Evolutionary conservation across 2,113 vertebrate species (phyloP).

Genomic region (Lampris incognitus): DNA sequence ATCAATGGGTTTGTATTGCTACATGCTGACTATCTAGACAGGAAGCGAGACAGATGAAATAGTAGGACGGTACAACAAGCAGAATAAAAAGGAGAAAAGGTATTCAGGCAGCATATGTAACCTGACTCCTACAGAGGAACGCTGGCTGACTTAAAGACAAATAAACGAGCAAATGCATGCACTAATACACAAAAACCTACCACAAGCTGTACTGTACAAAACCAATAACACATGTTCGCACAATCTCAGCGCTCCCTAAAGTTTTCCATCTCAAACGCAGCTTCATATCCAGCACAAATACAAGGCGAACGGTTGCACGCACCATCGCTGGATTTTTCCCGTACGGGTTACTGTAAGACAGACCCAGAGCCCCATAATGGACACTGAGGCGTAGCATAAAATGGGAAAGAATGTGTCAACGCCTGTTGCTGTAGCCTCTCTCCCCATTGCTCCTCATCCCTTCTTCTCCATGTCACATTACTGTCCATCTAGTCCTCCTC

Average conservation of each 20-base stretch:
- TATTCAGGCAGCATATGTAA: conserved; percentile 21
- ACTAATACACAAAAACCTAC: conserved; percentile 35
- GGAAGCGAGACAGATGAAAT: conserved; percentile 26
- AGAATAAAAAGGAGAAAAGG: conserved; percentile 70
- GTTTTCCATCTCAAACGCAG: conserved; percentile 26
- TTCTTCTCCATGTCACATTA: conserved; percentile 64
- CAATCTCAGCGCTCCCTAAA: conserved; percentile 15
- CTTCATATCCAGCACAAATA: conserved; percentile 39
- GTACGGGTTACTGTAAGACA: conserved; percentile 21
- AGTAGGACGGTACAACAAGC: background rate
- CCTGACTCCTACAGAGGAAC: conserved; percentile 42
- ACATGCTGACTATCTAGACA: conserved; percentile 40
- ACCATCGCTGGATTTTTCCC: conserved; percentile 42
- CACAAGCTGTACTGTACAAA: background rate
- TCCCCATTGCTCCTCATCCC: conserved; percentile 58
- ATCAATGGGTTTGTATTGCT: conserved; percentile 38
- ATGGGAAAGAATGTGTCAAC: conserved; percentile 71
- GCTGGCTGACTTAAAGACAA: conserved; percentile 12
- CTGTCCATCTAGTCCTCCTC: conserved; percentile 48
- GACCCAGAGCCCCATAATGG: conserved; percentile 35
- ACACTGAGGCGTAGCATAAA: conserved; percentile 50
- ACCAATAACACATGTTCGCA: conserved; percentile 11
- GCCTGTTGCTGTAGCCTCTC: conserved; percentile 72
- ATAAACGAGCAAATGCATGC: conserved; percentile 24
- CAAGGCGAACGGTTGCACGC: conserved; percentile 27